phyloP scores from a whole-genome alignment of 2,888 invertebrate species.

The Epinotia ramella region DNA sequence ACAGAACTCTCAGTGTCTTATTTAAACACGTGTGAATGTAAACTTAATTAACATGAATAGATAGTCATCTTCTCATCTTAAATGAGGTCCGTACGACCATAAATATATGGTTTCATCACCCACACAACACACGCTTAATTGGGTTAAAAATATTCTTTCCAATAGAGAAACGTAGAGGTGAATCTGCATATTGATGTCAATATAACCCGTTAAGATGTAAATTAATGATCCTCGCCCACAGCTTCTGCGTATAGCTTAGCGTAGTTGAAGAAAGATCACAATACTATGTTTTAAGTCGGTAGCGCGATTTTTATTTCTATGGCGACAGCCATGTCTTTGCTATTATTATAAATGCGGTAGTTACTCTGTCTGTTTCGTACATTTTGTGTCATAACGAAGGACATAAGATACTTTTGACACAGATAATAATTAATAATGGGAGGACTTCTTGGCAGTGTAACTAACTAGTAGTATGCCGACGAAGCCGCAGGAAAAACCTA shows the following conservation, averaged over 20 bases:
- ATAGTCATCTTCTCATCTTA: constrained; percentile 22
- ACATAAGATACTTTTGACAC: neutral
- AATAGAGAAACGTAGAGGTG: constrained; percentile 34
- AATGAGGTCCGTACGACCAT: constrained; percentile 32
- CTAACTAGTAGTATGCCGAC: neutral
- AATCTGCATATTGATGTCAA: constrained; percentile 47
- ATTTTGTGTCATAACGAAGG: neutral
- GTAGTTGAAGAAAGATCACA: constrained; percentile 28
- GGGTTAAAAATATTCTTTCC: constrained; percentile 43
- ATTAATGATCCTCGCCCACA: constrained; percentile 40
- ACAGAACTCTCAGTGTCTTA: constrained; percentile 8
- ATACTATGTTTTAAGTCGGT: neutral
- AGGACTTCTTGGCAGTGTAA: neutral
- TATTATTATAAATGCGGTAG: neutral
- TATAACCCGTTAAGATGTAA: constrained; percentile 44
- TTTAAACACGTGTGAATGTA: constrained; percentile 43
- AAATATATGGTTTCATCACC: constrained; percentile 36
- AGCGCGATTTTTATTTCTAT: neutral
- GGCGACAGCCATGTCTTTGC: neutral
- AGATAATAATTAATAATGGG: neutral
- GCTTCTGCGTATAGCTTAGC: constrained; percentile 16
- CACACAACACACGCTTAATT: constrained; percentile 45
- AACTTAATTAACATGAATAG: constrained; percentile 39
- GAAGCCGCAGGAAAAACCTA: neutral
- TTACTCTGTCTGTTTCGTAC: neutral